These are phyloP conservation scores for Drosophila vallismaia DNA, from an alignment of 2,888 invertebrate genomes.

Conservation along the genomic window DNA sequence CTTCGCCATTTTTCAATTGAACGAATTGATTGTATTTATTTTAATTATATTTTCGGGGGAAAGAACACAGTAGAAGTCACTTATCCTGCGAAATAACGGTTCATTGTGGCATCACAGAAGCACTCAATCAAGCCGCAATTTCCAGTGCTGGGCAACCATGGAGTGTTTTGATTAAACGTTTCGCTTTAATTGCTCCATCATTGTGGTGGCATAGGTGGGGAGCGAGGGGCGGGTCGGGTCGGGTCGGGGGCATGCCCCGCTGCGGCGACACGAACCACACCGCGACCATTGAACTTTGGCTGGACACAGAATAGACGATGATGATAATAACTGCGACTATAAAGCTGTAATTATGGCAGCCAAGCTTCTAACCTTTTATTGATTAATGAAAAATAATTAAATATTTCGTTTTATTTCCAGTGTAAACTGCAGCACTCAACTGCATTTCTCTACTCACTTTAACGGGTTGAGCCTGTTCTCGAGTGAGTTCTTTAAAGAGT, in stretches of 20 bases:
- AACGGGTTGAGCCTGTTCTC: slow-evolving; percentile 3
- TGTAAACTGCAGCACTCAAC: neutral
- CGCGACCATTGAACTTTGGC: slow-evolving; percentile 27
- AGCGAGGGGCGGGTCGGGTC: neutral
- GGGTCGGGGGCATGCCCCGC: slow-evolving; percentile 1
- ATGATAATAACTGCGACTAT: neutral
- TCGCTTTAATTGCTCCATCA: slow-evolving; percentile 61
- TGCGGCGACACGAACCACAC: slow-evolving; percentile 14
- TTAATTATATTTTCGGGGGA: neutral
- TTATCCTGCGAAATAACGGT: slow-evolving; percentile 7
- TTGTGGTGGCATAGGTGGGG: slow-evolving; percentile 10
- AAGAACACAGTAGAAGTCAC: neutral
- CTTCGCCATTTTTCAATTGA: neutral
- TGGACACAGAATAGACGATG: slow-evolving; percentile 10
- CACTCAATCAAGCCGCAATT: slow-evolving; percentile 24
- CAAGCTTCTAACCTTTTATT: neutral
- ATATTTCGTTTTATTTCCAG: neutral
- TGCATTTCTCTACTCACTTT: no score
- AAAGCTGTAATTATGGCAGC: slow-evolving; percentile 21
- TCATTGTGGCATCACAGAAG: neutral
- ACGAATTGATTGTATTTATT: neutral
- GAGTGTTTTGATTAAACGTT: slow-evolving; percentile 44
- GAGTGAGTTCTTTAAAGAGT: neutral
- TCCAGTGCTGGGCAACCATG: slow-evolving; percentile 6
- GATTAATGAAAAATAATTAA: neutral